Percentiles rank a stretch among this genome's conserved stretches.
These are phyloP conservation scores for Sus cebifrons DNA, from an alignment of 2,797 vertebrate genomes.

Conservation along the genomic window DNA sequence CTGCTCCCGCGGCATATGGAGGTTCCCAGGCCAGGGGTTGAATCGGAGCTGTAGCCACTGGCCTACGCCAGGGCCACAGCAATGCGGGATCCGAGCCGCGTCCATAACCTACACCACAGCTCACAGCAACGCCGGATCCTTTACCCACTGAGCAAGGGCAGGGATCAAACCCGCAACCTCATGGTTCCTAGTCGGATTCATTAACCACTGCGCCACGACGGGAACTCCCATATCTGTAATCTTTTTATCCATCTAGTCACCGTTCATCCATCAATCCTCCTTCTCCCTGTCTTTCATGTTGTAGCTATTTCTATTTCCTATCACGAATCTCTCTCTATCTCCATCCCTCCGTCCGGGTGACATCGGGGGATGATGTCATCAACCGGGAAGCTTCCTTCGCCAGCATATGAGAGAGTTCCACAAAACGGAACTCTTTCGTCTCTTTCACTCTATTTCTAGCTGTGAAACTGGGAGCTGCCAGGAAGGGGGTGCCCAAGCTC, in stretches of 20 bases:
- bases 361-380: not conserved
- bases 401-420: not conserved
- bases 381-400: not conserved
- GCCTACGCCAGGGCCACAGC: too few species aligned
- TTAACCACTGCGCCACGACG: too few species aligned
- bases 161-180: too few species aligned
- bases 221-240: too few species aligned
- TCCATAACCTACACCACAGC: too few species aligned
- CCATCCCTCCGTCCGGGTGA: not conserved
- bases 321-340: not conserved
- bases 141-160: too few species aligned
- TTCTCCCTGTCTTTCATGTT: not conserved
- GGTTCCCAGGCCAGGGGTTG: too few species aligned
- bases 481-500: not conserved
- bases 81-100: too few species aligned
- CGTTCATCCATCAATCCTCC: not conserved
- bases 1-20: too few species aligned
- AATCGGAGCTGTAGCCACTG: too few species aligned
- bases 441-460: not conserved
- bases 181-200: too few species aligned
- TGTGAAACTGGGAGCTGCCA: not conserved
- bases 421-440: not conserved
- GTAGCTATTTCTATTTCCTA: not conserved
- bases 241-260: not conserved
- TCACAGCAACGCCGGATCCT: too few species aligned